phyloP scores from a whole-genome alignment of 2,797 vertebrate species.

The Distichodus sexfasciatus region DNA sequence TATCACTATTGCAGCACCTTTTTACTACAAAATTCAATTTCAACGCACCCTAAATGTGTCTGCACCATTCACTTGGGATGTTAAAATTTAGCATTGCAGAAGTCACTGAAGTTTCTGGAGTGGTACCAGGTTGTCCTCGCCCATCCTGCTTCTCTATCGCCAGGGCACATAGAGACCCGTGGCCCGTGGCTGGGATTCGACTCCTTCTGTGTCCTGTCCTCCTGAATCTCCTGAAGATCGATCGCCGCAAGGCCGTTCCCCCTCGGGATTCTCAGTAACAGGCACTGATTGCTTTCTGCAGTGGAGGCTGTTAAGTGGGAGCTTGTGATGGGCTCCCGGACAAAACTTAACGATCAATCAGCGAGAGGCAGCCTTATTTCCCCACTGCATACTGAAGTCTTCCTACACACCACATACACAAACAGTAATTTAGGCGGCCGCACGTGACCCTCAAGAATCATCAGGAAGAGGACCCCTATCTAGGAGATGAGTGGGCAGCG shows the following conservation, averaged over 20 bases:
- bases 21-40: no score
- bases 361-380: constrained; percentile 45
- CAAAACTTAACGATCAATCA: constrained; percentile 85
- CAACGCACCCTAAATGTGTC: no score
- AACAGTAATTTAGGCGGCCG: constrained; percentile 80
- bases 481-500: constrained; percentile 57
- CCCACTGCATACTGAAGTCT: constrained; percentile 48
- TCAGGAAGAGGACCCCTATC: constrained; percentile 54
- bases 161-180: neutral
- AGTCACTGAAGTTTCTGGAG: neutral
- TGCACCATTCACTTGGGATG: no score
- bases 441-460: constrained; percentile 76
- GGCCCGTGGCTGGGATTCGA: constrained; percentile 24
- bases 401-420: constrained; percentile 68
- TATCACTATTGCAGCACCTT: no score
- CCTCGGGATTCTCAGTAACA: constrained; percentile 78
- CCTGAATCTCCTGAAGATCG: constrained; percentile 76
- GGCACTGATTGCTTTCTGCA: constrained; percentile 80
- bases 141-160: neutral
- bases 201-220: constrained; percentile 60
- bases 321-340: constrained; percentile 77
- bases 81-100: no score
- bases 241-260: constrained; percentile 71
- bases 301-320: constrained; percentile 77
- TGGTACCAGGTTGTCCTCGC: neutral